These are phyloP conservation scores for Ageneiosus marmoratus DNA, from an alignment of 2,113 vertebrate species.

Conservation along the genomic window DNA sequence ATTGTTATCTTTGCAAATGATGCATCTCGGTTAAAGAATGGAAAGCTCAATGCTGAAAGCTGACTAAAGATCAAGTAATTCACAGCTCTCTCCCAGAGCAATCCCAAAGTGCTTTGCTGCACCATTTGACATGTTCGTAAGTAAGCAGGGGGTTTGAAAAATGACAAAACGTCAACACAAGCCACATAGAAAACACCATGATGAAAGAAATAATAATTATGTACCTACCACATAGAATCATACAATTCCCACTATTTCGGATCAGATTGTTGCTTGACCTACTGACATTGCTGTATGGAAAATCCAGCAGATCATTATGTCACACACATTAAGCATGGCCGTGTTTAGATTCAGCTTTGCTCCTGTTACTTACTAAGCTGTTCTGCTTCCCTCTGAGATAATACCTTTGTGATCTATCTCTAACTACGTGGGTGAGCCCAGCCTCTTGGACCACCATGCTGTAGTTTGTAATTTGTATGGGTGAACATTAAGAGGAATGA, in stretches of 20 bases:
- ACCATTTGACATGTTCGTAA: conserved; percentile 29
- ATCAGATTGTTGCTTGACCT: conserved; percentile 25
- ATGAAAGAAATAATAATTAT: conserved; percentile 23
- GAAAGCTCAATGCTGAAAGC: conserved; percentile 32
- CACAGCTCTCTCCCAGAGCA: conserved; percentile 22
- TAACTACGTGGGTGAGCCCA: conserved; percentile 39
- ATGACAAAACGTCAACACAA: conserved; percentile 29
- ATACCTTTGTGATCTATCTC: conserved; percentile 48
- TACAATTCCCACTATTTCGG: conserved; percentile 22
- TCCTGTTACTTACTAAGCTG: conserved; percentile 41
- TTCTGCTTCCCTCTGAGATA: conserved; percentile 35
- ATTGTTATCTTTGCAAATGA: conserved; percentile 48
- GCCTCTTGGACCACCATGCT: conserved; percentile 36
- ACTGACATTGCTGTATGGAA: conserved; percentile 30
- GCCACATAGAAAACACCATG: conserved; percentile 29
- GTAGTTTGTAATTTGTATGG: conserved; percentile 45
- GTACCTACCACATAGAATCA: conserved; percentile 20
- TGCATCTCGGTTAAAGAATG: conserved; percentile 31
- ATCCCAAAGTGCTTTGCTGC: conserved; percentile 27
- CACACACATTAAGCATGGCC: conserved; percentile 31
- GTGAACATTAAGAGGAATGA: conserved; percentile 39
- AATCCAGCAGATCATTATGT: conserved; percentile 34
- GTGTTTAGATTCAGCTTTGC: conserved; percentile 37
- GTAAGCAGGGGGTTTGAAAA: conserved; percentile 22
- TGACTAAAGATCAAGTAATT: conserved; percentile 22